Conservation (phyloP, 2,888 invertebrate genomes). For the Drosophila anomelani region DNA sequence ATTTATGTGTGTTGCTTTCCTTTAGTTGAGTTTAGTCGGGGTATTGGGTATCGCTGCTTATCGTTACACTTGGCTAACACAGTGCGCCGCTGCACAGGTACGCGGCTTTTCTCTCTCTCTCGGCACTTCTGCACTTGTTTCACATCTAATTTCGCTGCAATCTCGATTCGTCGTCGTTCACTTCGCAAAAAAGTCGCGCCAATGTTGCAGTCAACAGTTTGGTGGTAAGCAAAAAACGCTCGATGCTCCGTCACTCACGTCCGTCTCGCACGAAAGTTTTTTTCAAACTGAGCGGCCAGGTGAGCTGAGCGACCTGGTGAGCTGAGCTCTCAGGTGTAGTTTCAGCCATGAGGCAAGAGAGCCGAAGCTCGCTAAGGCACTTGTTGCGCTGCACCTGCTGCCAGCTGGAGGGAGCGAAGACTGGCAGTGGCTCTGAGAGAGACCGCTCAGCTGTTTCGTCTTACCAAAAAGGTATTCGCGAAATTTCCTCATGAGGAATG, state of each 20-base stretch:
- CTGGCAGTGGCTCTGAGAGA: slow-evolving; percentile 8
- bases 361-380: slow-evolving; percentile 21
- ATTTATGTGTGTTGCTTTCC: slow-evolving; percentile 22
- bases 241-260: slow-evolving; percentile 58
- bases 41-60: slow-evolving; percentile 50
- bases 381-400: slow-evolving; percentile 42
- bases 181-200: slow-evolving; percentile 61
- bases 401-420: slow-evolving; percentile 12
- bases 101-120: slow-evolving; percentile 57
- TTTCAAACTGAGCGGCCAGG: slow-evolving; percentile 67
- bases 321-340: not conserved
- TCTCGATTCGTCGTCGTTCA: slow-evolving; percentile 33
- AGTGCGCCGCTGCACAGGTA: slow-evolving; percentile 39
- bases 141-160: slow-evolving; percentile 48
- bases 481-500: slow-evolving; percentile 50
- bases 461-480: slow-evolving; percentile 53
- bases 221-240: slow-evolving; percentile 19
- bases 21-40: slow-evolving; percentile 6
- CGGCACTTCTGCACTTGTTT: slow-evolving; percentile 56
- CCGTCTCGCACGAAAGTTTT: slow-evolving; percentile 79
- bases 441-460: slow-evolving; percentile 65
- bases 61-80: slow-evolving; percentile 64
- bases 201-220: slow-evolving; percentile 50
- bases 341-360: not conserved
- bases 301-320: slow-evolving; percentile 10